These are phyloP conservation scores for Anguilla marmorata DNA, from an alignment of 2,797 vertebrate genomes.

Conservation along the genomic window DNA sequence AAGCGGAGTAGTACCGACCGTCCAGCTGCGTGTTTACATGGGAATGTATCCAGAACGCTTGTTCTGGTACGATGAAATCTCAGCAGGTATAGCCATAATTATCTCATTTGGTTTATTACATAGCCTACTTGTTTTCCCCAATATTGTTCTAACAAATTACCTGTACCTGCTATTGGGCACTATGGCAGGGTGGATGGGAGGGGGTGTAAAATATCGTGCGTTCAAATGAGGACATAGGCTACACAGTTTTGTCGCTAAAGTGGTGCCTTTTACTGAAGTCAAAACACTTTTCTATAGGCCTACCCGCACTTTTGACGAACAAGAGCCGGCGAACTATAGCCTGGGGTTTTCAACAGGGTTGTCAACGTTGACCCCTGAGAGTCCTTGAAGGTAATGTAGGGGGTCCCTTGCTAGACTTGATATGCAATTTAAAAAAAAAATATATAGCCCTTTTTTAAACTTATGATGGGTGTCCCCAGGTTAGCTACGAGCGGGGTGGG, in stretches of 20 bases:
- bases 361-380: too few relatives aligned
- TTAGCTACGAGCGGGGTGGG: too few relatives aligned
- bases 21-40: neutral
- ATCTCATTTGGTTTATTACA: neutral
- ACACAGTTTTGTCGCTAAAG: slow-evolving; percentile 19
- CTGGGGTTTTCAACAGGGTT: too few relatives aligned
- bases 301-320: slow-evolving; percentile 29
- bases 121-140: neutral
- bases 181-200: neutral
- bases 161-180: neutral
- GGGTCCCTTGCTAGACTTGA: too few relatives aligned
- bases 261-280: slow-evolving; percentile 19
- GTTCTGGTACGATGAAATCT: neutral
- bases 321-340: slow-evolving; percentile 19
- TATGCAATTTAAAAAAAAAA: too few relatives aligned
- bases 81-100: neutral
- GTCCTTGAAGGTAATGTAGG: too few relatives aligned
- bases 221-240: slow-evolving; percentile 18
- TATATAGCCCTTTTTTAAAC: too few relatives aligned
- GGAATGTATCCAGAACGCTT: neutral
- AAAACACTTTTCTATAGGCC: slow-evolving; percentile 20
- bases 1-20: neutral
- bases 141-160: neutral
- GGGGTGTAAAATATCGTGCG: neutral
- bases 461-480: too few relatives aligned